These are phyloP conservation scores for Temnothorax nylanderi DNA, from an alignment of 1,140 invertebrate species.

Conservation along the genomic window DNA sequence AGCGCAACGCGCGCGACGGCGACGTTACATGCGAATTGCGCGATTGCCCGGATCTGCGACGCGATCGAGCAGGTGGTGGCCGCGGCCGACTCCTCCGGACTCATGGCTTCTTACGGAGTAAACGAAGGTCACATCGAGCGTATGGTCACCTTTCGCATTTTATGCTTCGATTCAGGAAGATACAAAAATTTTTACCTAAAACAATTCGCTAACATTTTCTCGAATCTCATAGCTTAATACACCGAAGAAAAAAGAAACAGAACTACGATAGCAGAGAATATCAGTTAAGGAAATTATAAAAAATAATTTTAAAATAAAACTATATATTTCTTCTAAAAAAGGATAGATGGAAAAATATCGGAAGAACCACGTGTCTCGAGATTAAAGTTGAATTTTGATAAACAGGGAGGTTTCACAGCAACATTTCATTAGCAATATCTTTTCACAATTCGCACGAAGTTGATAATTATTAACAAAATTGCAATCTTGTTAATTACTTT, in stretches of 20 bases:
- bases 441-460: not conserved
- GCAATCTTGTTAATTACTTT: not conserved
- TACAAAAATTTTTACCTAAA: not conserved
- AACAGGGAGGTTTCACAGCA: not conserved
- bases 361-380: not conserved
- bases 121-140: not conserved
- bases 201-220: not conserved
- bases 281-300: not conserved
- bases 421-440: not conserved
- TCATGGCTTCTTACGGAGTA: not conserved
- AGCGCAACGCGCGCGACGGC: not conserved
- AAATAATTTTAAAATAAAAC: not conserved
- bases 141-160: not conserved
- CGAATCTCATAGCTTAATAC: not conserved
- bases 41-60: not conserved
- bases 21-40: conserved; percentile 61
- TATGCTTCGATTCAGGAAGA: not conserved
- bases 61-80: conserved; percentile 56
- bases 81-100: conserved; percentile 37
- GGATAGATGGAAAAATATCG: not conserved
- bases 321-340: not conserved
- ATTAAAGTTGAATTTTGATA: not conserved
- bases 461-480: not conserved
- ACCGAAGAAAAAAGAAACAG: not conserved
- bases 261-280: not conserved